Evolutionary conservation across 2,797 vertebrate species (phyloP), one percentile per base, ranked within the genome.

Genomic region (Alauda arvensis): DNA sequence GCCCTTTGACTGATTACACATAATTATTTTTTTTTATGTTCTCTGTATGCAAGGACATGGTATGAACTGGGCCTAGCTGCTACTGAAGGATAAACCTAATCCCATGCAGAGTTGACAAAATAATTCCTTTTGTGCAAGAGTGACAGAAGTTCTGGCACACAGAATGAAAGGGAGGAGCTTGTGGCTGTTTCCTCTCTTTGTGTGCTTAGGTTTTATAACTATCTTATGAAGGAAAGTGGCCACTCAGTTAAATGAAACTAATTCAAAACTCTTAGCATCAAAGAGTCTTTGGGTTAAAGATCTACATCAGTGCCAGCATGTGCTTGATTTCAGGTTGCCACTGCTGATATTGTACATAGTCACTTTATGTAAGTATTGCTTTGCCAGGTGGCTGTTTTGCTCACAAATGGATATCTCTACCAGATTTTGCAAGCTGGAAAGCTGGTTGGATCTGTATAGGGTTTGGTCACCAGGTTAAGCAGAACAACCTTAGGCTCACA

Each of bases 81-180:
- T 83, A 26, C 28, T 70, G 62, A 71, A 85, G 37, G 61, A 59
- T 82, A 92, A 91, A 39, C 29, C 10, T 75, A 77, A 88, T 79
- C 49, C 20, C 56, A 70, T 69, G 49, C 59, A 77, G 52, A 65
- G 25, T 9, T 88, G 68, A n/a, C 49, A 59, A 68, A 93, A 52
- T 88, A 89, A 92, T 91, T 90, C 62, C 69, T 82, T 26, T 92
- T 84, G 78, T 72, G 78, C 72, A 89, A 88, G 81, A 82, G 26
- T 52, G 76, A 49, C 53, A 62, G 49, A n/a, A 69, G 33, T 75
- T 92, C 71, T 91, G 83, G 59, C 78, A 62, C 4, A 2, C 34
- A 28, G 37, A 65, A 59, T 34, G 17, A 42, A 86, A 67, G 29
- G 68, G 85, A 71, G 78, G 71, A 88, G 55, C 69, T 52, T 66